Evolutionary conservation across 2,113 vertebrate species (phyloP), one percentile per base, ranked within the genome.

Genomic region (Haemorhous mexicanus): DNA sequence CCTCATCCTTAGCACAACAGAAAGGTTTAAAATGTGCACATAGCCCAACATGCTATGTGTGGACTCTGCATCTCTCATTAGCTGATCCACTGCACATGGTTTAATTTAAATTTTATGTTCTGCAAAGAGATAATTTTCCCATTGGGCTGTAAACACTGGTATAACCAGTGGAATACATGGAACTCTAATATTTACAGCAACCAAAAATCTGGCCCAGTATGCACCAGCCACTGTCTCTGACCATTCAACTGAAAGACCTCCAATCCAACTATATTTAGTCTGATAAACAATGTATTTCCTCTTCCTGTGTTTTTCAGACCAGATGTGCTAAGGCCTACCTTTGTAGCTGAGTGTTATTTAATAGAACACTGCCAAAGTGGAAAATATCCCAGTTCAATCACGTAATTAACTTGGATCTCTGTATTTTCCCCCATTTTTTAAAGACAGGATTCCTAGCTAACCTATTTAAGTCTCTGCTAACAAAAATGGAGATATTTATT

Each of bases 201-300:
- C 27, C 3, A 6, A 84, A 59, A 78, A 84, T 78, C 30, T 85
- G 47, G 15, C 24, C 35, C 56, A 56, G 52, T n/a, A 56, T 30
- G 58, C 23, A 84, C 70, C 63, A 74, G 72, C 32, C 50, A 73
- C 82, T 32, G 14, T 66, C 85, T 88, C 79, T 67, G 63, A 84
- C 33, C n/a, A 26, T 67, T 91, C 64, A 26, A 87, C 44, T 78
- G 66, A 75, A 87, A 87, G 86, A 89, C 2, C 4, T 84, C 86
- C 76, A 86, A 61, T 74, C 72, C 76, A 81, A 77, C 83, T 96
- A 72, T 58, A 92, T 94, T 94, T 84, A 92, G 88, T 70, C 49
- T 37, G 66, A 97, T 90, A 96, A 93, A 95, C 88, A 95, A 89
- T 84, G 85, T 75, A 92, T 96, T 97, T 95, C 90, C 79, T 94